A percentile compares a stretch with the other conserved stretches of the same genome.
Conservation (phyloP, 2,888 invertebrate genomes). For the Clitarchus hookeri region DNA sequence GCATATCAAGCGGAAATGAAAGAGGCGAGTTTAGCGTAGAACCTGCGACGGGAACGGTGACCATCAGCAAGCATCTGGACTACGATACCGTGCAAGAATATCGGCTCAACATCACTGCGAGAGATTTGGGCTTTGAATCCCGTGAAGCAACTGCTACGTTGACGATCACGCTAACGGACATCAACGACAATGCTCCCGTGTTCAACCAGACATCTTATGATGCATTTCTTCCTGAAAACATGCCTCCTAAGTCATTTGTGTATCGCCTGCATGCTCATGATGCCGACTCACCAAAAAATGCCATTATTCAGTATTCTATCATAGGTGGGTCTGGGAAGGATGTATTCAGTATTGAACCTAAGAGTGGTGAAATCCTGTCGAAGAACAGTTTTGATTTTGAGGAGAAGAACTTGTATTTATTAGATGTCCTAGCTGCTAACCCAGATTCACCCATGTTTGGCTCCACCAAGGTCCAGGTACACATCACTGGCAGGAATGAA, state of each 20-base stretch:
- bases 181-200: constrained; percentile 89
- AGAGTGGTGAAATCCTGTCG: constrained; percentile 76
- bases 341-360: constrained; percentile 75
- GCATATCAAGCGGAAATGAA: constrained; percentile 82
- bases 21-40: constrained; percentile 76
- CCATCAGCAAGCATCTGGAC: constrained; percentile 79
- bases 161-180: constrained; percentile 85
- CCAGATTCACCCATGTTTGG: constrained; percentile 83
- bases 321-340: constrained; percentile 75
- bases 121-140: constrained; percentile 82
- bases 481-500: constrained; percentile 86
- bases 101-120: constrained; percentile 83
- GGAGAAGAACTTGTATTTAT: constrained; percentile 71
- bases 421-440: constrained; percentile 83
- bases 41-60: constrained; percentile 75
- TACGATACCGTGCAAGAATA: constrained; percentile 86
- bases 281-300: constrained; percentile 85
- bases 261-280: constrained; percentile 78
- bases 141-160: constrained; percentile 77
- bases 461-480: constrained; percentile 71
- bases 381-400: constrained; percentile 86
- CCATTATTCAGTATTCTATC: constrained; percentile 81
- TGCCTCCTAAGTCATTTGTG: constrained; percentile 73
- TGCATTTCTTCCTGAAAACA: constrained; percentile 83
- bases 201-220: constrained; percentile 80